Evolutionary conservation across 2,113 vertebrate genomes (phyloP).

Genomic region (Ciconia maguari): DNA sequence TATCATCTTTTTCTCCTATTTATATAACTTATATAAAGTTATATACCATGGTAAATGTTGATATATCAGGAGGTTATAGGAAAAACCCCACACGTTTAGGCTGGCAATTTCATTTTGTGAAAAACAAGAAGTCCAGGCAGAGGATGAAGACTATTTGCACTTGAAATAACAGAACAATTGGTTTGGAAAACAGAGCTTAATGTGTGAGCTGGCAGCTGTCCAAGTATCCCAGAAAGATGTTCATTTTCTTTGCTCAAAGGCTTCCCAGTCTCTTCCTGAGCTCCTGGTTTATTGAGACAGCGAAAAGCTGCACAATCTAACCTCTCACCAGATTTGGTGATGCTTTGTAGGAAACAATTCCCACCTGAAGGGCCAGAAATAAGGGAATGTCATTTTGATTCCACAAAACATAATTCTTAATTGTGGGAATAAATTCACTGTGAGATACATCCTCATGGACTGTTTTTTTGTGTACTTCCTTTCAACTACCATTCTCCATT

Average conservation of each 20-base stretch:
- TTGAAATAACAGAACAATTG: slow-evolving; percentile 50
- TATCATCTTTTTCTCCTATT: neutral
- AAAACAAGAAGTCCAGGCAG: slow-evolving; percentile 21
- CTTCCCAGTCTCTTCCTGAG: slow-evolving; percentile 5
- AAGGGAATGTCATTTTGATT: neutral
- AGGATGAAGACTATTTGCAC: slow-evolving; percentile 51
- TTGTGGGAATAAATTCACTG: neutral
- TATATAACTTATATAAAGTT: neutral
- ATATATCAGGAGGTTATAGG: neutral
- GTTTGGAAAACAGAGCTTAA: slow-evolving; percentile 64
- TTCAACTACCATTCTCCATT: neutral
- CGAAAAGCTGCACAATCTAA: neutral
- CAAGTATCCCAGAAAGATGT: slow-evolving; percentile 50
- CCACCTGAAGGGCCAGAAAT: neutral
- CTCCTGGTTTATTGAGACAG: neutral
- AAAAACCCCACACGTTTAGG: neutral
- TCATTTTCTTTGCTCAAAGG: slow-evolving; percentile 45
- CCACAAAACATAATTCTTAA: neutral
- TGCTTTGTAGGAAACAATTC: neutral
- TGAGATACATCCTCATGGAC: neutral
- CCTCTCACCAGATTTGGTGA: slow-evolving; percentile 8
- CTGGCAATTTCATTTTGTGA: slow-evolving; percentile 9
- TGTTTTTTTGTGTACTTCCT: neutral
- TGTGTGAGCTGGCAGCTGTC: slow-evolving; percentile 57
- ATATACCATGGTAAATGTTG: neutral